phyloP scores from a whole-genome alignment of 2,888 invertebrate genomes.

The Cyclophora punctaria region DNA sequence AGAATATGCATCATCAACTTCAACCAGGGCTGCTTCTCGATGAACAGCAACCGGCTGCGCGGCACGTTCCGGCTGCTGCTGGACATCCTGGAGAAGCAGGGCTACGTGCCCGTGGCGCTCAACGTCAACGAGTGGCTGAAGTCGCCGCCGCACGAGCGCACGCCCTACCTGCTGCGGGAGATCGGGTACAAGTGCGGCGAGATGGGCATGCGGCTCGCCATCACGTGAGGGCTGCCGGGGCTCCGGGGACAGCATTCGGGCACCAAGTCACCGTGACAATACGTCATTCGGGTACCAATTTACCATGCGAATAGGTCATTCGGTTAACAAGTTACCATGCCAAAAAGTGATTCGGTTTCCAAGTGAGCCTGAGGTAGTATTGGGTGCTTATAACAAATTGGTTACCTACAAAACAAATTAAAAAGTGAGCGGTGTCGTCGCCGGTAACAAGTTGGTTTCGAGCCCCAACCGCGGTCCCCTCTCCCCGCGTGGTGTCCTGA shows the following conservation, averaged over 20 bases:
- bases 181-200: conserved; percentile 62
- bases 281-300: no score
- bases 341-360: conserved; percentile 1
- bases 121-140: conserved; percentile 68
- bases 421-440: no score
- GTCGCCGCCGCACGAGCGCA: conserved; percentile 74
- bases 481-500: no score
- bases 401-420: no score
- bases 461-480: no score
- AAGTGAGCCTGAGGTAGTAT: not conserved
- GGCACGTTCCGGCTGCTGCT: conserved; percentile 67
- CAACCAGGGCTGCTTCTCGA: conserved; percentile 69
- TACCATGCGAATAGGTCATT: no score
- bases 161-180: conserved; percentile 78
- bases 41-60: conserved; percentile 74
- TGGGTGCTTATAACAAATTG: no score
- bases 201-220: conserved; percentile 53
- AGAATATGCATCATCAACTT: conserved; percentile 76
- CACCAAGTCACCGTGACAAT: no score
- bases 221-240: conserved; percentile 28
- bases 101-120: conserved; percentile 73
- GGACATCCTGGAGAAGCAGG: conserved; percentile 73
- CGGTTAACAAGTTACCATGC: no score
- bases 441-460: no score
- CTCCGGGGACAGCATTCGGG: no score